Conservation (phyloP, 1,140 invertebrate genomes). For the Augochlora pura region DNA sequence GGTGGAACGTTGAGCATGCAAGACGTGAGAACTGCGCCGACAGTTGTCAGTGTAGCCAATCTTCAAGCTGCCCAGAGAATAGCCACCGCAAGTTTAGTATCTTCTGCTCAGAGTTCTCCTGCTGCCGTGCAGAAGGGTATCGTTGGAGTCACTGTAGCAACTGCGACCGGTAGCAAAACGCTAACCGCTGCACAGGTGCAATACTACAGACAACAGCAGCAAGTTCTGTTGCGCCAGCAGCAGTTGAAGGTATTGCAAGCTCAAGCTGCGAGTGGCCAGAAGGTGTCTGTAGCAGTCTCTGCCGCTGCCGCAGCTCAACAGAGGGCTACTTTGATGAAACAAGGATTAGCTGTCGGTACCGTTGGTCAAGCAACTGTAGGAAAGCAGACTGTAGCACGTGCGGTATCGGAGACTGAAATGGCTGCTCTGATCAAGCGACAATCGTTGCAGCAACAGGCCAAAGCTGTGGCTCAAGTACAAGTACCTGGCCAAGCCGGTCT, state of each 20-base stretch:
- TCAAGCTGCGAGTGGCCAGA: constrained; percentile 70
- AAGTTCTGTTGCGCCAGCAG: constrained; percentile 77
- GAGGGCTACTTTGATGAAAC: constrained; percentile 75
- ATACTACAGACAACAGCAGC: constrained; percentile 77
- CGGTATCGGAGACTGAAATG: constrained; percentile 86
- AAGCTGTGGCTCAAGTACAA: constrained; percentile 79
- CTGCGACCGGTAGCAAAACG: constrained; percentile 77
- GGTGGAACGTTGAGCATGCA: constrained; percentile 69
- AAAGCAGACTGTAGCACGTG: constrained; percentile 80
- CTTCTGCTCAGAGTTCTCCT: constrained; percentile 68
- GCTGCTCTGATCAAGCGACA: constrained; percentile 86
- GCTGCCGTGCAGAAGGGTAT: constrained; percentile 71
- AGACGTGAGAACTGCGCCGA: constrained; percentile 67
- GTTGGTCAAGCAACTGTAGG: constrained; percentile 72
- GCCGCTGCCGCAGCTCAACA: constrained; percentile 67
- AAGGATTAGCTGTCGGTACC: constrained; percentile 76
- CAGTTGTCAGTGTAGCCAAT: constrained; percentile 72
- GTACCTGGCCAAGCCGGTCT: constrained; percentile 75
- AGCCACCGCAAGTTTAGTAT: constrained; percentile 70
- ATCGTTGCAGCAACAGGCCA: constrained; percentile 82
- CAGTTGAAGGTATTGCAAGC: constrained; percentile 74
- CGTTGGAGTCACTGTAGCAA: constrained; percentile 73
- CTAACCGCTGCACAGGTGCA: constrained; percentile 81
- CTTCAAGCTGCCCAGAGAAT: constrained; percentile 73
- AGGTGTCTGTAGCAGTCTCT: constrained; percentile 74